Evolutionary conservation across 1,140 invertebrate species (phyloP).

Genomic region (Aphidius gifuensis): DNA sequence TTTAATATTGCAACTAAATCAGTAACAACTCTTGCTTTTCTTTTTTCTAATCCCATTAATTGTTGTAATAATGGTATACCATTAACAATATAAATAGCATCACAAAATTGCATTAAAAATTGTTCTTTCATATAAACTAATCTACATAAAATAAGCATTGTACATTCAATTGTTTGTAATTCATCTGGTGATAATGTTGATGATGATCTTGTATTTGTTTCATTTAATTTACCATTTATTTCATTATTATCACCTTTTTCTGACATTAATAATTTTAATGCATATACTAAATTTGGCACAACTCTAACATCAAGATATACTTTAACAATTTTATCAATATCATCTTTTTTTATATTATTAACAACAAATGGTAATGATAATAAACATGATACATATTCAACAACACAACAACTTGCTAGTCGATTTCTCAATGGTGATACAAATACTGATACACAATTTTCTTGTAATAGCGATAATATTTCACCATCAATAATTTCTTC

Average conservation of each 20-base stretch:
- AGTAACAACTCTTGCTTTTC: conserved; percentile 60
- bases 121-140: conserved; percentile 67
- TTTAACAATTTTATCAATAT: conserved; percentile 60
- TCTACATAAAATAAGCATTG: conserved; percentile 69
- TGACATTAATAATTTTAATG: conserved; percentile 63
- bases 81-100: conserved; percentile 68
- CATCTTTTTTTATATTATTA: conserved; percentile 50
- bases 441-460: conserved; percentile 71
- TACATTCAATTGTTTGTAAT: conserved; percentile 63
- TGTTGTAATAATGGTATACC: conserved; percentile 49
- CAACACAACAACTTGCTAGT: conserved; percentile 62
- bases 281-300: conserved; percentile 73
- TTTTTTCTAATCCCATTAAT: conserved; percentile 58
- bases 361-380: conserved; percentile 70
- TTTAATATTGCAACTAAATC: conserved; percentile 70
- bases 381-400: conserved; percentile 67
- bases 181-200: conserved; percentile 59
- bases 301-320: conserved; percentile 74
- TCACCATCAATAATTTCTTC: conserved; percentile 70
- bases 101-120: conserved; percentile 75
- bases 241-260: conserved; percentile 16
- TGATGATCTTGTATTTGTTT: conserved; percentile 53
- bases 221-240: conserved; percentile 38
- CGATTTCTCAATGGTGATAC: conserved; percentile 68
- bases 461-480: conserved; percentile 67